Evolutionary conservation across 2,113 vertebrate genomes (phyloP), one percentile per base, ranked within the genome.

Genomic region (Glaucomys volans): DNA sequence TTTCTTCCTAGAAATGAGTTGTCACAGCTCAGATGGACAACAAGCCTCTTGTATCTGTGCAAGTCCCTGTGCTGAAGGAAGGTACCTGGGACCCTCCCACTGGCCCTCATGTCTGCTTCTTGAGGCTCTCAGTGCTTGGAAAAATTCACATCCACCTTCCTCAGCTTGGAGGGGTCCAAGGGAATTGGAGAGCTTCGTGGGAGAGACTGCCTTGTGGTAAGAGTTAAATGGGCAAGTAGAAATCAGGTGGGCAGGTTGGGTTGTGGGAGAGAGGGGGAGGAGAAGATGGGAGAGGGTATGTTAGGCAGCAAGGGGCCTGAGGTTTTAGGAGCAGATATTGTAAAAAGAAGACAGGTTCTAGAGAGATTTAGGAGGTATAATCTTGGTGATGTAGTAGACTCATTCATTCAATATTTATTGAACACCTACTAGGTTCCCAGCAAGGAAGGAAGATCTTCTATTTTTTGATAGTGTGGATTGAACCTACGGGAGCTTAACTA

Each of bases 1-100:
- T 84, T 92, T 94, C 82, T 59, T 95, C n/a, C 80, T 83, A 32
- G 57, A 87, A 90, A 80, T 74, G 44, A 92, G 40, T 54, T 14
- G 35, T 72, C 62, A 35, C 44, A 40, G 59, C 32, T 82, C 85
- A 80, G 67, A 85, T 18, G 44, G 90, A 91, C 42, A 84, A 75
- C 66, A 81, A 76, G 90, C 35, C 67, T 84, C 67, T 76, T 79
- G 69, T 47, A 12, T 89, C 37, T 40, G 4, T 20, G 37, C 32
- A n/a, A 75, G 59, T 40, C n/a, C 59, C 57, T 80, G 57, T 87
- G 40, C 82, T 80, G 35, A 24, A 28, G 72, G 50, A 44, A 59
- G 66, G 12, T 40, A 10, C 42, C 28, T 5, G n/a, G 67, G 76
- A 50, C 72, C 81, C 54, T 94, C 50, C 71, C 50, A 7, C 6